Evolutionary conservation across 2,113 vertebrate genomes (phyloP), one percentile per base, ranked within the genome.

Genomic region (Athene noctua): DNA sequence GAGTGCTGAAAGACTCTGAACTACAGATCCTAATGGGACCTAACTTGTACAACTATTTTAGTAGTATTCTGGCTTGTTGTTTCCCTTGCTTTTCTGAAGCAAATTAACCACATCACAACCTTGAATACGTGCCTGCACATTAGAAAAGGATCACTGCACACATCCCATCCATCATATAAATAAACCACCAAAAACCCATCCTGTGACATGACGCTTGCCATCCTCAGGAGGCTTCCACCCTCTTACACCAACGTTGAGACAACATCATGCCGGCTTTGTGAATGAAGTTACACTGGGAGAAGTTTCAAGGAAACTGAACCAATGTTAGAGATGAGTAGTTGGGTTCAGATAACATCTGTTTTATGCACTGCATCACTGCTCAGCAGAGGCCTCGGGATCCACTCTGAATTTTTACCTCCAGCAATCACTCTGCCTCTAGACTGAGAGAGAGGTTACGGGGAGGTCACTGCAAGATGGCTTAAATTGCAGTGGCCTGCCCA

Each of bases 401-500:
- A 71, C 26, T 84, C 32, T 27, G 47, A 86, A 30, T 70, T 86
- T 90, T 88, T 75, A 77, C 26, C 80, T 80, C 57, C 71, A 92
- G 30, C 26, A 57, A 44, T 51, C 46, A 15, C 30, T 83, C 58
- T 86, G 79, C 40, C 47, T 65, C 73, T 81, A 86, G 83, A 80
- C 38, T 65, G n/a, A 73, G 51, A 88, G 59, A 78, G 63, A 95
- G 94, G 89, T 97, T 83, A 17, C 5, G 44, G 57, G 52, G 15
- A 49, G 92, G 95, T 96, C 94, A 74, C 59, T 63, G n/a, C 34
- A 71, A 83, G 63, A 68, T 91, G 71, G 49, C 71, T 96, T 92
- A 81, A 94, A 88, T 72, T 90, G 94, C 85, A 94, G 78, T 52
- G 61, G 67, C 77, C 91, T 92, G 32, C 40, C 78, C 88, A 52